These are phyloP conservation scores for Maniola jurtina DNA, from an alignment of 1,140 invertebrate genomes.

Conservation along the genomic window DNA sequence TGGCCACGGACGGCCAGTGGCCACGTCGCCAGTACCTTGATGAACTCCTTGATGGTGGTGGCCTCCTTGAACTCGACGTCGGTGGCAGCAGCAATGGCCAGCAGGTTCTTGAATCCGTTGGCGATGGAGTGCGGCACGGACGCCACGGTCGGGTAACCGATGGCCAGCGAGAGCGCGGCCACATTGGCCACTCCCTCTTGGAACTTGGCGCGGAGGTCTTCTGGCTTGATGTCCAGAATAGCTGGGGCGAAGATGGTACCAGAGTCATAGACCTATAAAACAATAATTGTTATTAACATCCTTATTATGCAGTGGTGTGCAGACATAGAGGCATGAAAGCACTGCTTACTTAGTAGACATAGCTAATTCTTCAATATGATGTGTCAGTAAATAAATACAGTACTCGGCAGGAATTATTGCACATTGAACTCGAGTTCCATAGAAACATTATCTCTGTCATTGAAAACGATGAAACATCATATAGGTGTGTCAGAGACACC, in stretches of 20 bases:
- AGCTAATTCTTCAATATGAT: no score
- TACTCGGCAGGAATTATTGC: no score
- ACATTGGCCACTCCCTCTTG: slow-evolving; percentile 95
- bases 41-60: slow-evolving; percentile 93
- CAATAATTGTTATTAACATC: slow-evolving; percentile 10
- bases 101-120: slow-evolving; percentile 98
- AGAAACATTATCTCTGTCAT: no score
- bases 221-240: slow-evolving; percentile 98
- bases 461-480: no score
- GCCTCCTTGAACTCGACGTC: slow-evolving; percentile 98
- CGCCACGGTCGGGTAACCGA: slow-evolving; percentile 97
- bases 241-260: slow-evolving; percentile 98
- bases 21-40: slow-evolving; percentile 81
- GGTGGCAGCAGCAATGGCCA: slow-evolving; percentile 97
- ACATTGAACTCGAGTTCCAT: no score
- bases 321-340: not conserved
- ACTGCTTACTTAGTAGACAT: not conserved
- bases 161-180: slow-evolving; percentile 94
- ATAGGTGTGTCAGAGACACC: no score
- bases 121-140: slow-evolving; percentile 98
- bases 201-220: slow-evolving; percentile 95
- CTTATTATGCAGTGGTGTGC: not conserved
- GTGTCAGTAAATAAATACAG: no score
- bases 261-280: slow-evolving; percentile 93
- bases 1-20: no score